These are phyloP conservation scores for Rhagologus leucostigma DNA, from an alignment of 2,113 vertebrate species.

Conservation along the genomic window DNA sequence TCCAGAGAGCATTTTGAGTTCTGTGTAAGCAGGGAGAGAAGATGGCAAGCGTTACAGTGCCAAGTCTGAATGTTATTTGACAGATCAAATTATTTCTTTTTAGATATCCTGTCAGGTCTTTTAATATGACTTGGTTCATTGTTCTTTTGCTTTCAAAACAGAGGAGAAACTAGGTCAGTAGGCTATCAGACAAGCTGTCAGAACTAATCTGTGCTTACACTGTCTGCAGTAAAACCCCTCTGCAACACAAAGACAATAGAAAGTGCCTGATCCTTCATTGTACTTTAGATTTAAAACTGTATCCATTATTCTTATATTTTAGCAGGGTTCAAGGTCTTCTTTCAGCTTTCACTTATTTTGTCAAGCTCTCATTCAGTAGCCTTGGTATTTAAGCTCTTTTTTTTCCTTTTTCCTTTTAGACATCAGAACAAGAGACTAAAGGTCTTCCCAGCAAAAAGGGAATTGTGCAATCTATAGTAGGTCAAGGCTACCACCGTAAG, in stretches of 20 bases:
- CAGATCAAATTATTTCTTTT: neutral
- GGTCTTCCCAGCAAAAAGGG: slow-evolving; percentile 97
- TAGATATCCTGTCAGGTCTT: neutral
- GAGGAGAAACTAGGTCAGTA: slow-evolving; percentile 55
- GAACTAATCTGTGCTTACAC: slow-evolving; percentile 24
- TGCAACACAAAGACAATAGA: slow-evolving; percentile 23
- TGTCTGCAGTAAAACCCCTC: slow-evolving; percentile 6
- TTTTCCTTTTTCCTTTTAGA: slow-evolving; percentile 72
- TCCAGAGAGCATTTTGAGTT: neutral
- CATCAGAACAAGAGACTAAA: slow-evolving; percentile 94
- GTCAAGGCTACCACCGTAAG: slow-evolving; percentile 97
- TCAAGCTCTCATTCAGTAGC: neutral
- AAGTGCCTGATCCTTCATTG: neutral
- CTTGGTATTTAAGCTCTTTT: neutral
- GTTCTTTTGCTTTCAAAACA: slow-evolving; percentile 42
- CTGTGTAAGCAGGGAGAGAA: neutral
- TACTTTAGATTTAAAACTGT: neutral
- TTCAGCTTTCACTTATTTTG: neutral
- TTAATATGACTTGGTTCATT: slow-evolving; percentile 11
- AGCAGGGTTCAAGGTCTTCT: neutral
- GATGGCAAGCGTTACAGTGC: neutral
- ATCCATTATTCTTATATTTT: neutral
- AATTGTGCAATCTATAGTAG: slow-evolving; percentile 95
- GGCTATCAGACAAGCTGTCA: slow-evolving; percentile 52
- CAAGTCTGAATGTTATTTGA: neutral